These are phyloP conservation scores for Sinocyclocheilus maitianheensis DNA, from an alignment of 2,113 vertebrate genomes.

Conservation along the genomic window DNA sequence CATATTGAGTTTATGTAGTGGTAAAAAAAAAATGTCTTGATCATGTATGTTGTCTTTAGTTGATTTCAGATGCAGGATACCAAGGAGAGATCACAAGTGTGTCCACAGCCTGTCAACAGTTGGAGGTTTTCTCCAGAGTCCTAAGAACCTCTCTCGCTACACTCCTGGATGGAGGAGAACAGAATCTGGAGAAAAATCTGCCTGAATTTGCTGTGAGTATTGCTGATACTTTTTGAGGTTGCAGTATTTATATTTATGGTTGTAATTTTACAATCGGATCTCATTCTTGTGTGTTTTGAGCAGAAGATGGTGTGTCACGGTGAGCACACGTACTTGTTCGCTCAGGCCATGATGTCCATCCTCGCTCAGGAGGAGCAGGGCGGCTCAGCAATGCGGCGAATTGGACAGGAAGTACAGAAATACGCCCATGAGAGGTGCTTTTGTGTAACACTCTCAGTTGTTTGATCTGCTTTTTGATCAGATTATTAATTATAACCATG, in stretches of 20 bases:
- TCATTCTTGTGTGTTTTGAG: slow-evolving; percentile 41
- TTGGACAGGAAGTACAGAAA: slow-evolving; percentile 95
- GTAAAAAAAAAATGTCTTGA: background rate
- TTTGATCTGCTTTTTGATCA: background rate
- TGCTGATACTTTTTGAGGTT: background rate
- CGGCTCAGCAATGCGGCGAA: slow-evolving; percentile 88
- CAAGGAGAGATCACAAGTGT: slow-evolving; percentile 99
- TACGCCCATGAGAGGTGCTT: slow-evolving; percentile 91
- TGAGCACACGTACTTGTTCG: slow-evolving; percentile 97
- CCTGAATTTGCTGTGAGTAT: slow-evolving; percentile 93
- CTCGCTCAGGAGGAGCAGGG: slow-evolving; percentile 96
- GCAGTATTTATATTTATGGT: background rate
- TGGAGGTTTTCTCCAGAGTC: slow-evolving; percentile 96
- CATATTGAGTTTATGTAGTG: background rate
- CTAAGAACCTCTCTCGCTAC: slow-evolving; percentile 93
- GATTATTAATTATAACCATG: background rate
- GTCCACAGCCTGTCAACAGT: slow-evolving; percentile 95
- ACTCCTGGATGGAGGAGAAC: slow-evolving; percentile 94
- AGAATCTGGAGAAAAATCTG: slow-evolving; percentile 96
- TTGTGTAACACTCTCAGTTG: background rate
- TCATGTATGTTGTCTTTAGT: slow-evolving; percentile 70
- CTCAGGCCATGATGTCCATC: slow-evolving; percentile 97
- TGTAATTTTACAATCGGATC: slow-evolving; percentile 31
- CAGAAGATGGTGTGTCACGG: slow-evolving; percentile 99
- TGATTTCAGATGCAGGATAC: slow-evolving; percentile 97